These are phyloP conservation scores for Isotomurus palustris DNA, from an alignment of 2,888 invertebrate genomes.

Conservation along the genomic window DNA sequence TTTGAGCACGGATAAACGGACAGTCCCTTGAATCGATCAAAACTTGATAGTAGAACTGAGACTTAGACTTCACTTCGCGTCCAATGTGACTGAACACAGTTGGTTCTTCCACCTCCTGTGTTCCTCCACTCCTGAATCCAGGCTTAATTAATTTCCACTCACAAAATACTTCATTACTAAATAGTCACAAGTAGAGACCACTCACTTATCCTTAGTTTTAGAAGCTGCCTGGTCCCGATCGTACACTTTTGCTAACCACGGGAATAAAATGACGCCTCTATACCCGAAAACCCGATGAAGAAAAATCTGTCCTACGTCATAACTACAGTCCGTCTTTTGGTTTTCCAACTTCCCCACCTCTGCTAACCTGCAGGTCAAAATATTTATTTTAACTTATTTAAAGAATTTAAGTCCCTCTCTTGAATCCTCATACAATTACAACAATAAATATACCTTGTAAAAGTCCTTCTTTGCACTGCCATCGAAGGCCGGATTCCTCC, in stretches of 20 bases:
- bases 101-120: slow-evolving; percentile 43
- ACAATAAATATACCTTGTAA: neutral
- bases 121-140: slow-evolving; percentile 21
- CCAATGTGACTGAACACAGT: slow-evolving; percentile 55
- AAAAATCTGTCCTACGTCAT: slow-evolving; percentile 93
- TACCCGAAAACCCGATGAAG: slow-evolving; percentile 96
- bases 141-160: neutral
- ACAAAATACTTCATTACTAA: neutral
- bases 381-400: neutral
- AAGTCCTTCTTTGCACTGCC: too few relatives aligned
- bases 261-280: slow-evolving; percentile 91
- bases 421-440: neutral
- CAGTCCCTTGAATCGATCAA: slow-evolving; percentile 95
- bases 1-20: slow-evolving; percentile 94
- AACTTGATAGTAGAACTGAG: slow-evolving; percentile 95
- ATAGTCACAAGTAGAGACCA: neutral
- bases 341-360: slow-evolving; percentile 89
- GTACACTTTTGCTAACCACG: slow-evolving; percentile 93
- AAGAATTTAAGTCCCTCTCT: neutral
- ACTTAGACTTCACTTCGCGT: slow-evolving; percentile 82
- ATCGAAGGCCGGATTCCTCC: too few relatives aligned
- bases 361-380: slow-evolving; percentile 71
- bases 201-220: slow-evolving; percentile 51
- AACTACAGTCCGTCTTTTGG: slow-evolving; percentile 81
- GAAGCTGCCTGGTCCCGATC: slow-evolving; percentile 76